Percentiles rank a stretch among this genome's conserved stretches.
These are phyloP conservation scores for Seriola dumerili DNA, from an alignment of 2,113 vertebrate genomes.

Conservation along the genomic window DNA sequence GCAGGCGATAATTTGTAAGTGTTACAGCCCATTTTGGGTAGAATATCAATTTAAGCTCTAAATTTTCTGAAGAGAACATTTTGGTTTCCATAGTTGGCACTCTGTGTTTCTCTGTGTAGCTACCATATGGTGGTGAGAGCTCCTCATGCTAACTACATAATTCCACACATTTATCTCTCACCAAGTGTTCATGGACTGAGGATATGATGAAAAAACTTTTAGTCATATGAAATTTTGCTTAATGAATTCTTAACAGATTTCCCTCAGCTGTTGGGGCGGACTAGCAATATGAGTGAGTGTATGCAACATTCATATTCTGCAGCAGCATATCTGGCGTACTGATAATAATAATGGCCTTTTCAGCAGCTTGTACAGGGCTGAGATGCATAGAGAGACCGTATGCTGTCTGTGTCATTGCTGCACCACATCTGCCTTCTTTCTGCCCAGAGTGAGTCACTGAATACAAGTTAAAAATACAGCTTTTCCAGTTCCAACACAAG, in stretches of 20 bases:
- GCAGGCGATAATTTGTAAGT: too few relatives aligned
- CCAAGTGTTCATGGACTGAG: neutral
- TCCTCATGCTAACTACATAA: neutral
- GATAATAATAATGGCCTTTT: neutral
- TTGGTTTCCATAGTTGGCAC: neutral
- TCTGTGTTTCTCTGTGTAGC: neutral
- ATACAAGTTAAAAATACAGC: neutral
- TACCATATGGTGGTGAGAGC: neutral
- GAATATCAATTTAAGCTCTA: neutral
- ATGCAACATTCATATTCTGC: constrained; percentile 14
- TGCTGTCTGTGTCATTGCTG: constrained; percentile 1
- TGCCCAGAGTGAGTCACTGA: neutral
- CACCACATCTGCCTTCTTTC: neutral
- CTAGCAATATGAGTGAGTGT: neutral
- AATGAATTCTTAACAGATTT: neutral
- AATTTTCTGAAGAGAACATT: neutral
- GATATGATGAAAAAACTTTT: neutral
- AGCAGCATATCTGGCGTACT: neutral
- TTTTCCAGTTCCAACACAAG: neutral
- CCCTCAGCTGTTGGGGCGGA: neutral
- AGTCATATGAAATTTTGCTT: neutral
- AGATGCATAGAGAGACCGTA: constrained; percentile 1
- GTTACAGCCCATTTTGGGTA: neutral
- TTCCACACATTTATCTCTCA: neutral
- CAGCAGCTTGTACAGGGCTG: neutral